phyloP scores from a whole-genome alignment of 2,113 vertebrate species.

The Myanophis thanlyinensis region DNA sequence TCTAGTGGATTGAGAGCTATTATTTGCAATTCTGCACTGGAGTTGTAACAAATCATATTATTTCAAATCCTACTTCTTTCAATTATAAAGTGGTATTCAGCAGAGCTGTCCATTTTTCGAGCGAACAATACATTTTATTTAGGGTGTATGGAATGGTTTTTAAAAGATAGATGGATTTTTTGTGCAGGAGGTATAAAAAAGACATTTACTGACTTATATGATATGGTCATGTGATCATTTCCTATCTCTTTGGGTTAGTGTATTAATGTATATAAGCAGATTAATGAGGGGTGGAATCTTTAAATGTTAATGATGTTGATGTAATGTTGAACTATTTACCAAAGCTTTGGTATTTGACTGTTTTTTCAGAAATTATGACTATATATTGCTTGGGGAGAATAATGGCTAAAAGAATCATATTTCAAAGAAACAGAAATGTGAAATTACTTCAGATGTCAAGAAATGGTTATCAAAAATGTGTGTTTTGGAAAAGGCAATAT shows the following conservation, averaged over 20 bases:
- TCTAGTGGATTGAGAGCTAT: neutral
- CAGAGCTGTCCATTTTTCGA: neutral
- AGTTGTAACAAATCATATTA: neutral
- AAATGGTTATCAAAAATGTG: neutral
- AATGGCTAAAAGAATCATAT: neutral
- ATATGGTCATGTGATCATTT: neutral
- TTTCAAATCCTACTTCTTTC: neutral
- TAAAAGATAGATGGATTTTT: neutral
- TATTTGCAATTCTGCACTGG: neutral
- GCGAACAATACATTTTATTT: neutral
- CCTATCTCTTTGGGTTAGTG: neutral
- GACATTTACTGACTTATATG: neutral
- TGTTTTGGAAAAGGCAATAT: neutral
- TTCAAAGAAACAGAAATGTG: neutral
- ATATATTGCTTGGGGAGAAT: neutral
- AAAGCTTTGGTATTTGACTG: neutral
- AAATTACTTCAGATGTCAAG: neutral
- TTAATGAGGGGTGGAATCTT: neutral
- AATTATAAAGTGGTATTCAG: neutral
- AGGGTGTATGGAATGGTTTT: neutral
- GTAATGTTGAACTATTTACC: neutral
- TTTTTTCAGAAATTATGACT: neutral
- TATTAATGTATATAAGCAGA: neutral
- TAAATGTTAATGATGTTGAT: neutral
- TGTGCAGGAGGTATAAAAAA: neutral